phyloP scores from a whole-genome alignment of 2,113 vertebrate genomes.

The Rhinolophus sinicus region DNA sequence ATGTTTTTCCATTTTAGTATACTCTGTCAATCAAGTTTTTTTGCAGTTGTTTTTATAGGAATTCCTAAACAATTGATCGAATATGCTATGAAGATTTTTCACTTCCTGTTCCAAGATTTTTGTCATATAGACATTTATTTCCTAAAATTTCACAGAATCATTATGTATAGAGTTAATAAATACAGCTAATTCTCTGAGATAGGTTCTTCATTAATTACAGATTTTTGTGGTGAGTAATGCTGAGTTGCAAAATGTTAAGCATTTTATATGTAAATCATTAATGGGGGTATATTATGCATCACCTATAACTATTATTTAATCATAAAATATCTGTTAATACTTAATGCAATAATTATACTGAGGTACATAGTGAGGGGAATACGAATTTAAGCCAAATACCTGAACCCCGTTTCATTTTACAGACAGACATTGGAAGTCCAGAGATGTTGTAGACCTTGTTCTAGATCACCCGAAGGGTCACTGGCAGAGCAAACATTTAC shows the following conservation, averaged over 20 bases:
- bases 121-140: background rate
- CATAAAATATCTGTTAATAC: slow-evolving; percentile 52
- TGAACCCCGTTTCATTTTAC: background rate
- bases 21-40: background rate
- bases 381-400: background rate
- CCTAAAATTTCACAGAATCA: background rate
- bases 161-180: background rate
- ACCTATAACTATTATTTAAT: slow-evolving; percentile 26
- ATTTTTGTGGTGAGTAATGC: background rate
- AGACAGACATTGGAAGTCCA: background rate
- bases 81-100: background rate
- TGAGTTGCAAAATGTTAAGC: slow-evolving; percentile 35
- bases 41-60: background rate
- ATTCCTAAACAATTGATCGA: slow-evolving; percentile 2
- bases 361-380: background rate
- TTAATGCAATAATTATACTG: background rate
- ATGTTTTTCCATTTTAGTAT: background rate
- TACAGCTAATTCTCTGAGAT: background rate
- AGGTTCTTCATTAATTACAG: background rate
- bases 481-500: background rate
- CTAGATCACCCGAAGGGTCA: background rate
- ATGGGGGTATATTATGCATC: background rate
- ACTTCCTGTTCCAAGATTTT: background rate
- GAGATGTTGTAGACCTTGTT: background rate
- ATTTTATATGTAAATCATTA: background rate